Base-by-base conservation (phyloP, 2,797 vertebrate species). In the Sebastes matsubarae region DNA sequence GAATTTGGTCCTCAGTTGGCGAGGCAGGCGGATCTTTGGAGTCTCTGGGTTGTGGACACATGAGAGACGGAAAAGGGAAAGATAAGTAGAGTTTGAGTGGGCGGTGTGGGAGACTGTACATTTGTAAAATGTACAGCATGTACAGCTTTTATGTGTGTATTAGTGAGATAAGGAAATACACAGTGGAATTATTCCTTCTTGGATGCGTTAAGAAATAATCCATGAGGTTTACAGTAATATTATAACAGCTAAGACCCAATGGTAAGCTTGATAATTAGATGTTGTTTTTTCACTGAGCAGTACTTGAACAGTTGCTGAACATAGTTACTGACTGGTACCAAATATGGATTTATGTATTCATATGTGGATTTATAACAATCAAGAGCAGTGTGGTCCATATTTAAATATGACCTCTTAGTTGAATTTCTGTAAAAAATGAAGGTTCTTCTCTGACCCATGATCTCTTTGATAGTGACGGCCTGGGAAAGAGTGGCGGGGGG, bases 11-110 rank as follows among this genome's bases (percentile, higher is more conserved):
- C 97, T 96, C 57, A 98, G 95, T 0, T 97, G 93, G 22, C 97
- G 97, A 6, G 97, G 97, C 11, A 98, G 85, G 12, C 96, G 96
- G 90, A 98, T 98, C 95, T 96, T 97, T 74, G 97, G 97, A 27
- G 94, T 89, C 80, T 98, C 97, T 98, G 91, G 10, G 67, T 46
- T 38, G 54, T 55, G 29, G 64, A 87, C 11, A 68, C 29, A 55
- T 18, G 11, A 50, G 42, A 6, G 8, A 69, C 11, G 59, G 55
- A 67, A 50, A 68, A 12, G 25, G 25, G 68, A 29, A 63, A 42
- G 12, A 66, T 36, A 8, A 81, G 57, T 52, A 11, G 9, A 55
- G 22, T 18, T 29, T 50, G 30, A 68, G 77, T 72, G 36, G 57
- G 64, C 16, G 65, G 50, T 63, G 69, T 16, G 59, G 29, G 10